Evolutionary conservation across 2,888 invertebrate species (phyloP), one percentile per base, ranked within the genome.

Genomic region (Onthophagus sagittarius): DNA sequence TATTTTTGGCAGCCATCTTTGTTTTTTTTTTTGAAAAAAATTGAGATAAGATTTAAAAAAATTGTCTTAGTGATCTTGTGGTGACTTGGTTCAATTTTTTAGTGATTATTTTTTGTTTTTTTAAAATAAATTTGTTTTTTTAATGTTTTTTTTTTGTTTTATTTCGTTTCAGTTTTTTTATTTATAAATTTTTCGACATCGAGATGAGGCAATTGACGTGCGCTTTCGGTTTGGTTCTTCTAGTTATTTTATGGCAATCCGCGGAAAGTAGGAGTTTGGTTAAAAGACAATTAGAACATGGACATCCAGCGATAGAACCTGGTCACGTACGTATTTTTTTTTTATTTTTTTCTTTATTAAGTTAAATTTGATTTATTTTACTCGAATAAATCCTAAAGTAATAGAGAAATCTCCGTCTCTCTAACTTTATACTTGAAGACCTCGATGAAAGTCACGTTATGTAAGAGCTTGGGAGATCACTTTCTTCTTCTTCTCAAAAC

Each of bases 171-270:
- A 14, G 70, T 70, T 31, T 63, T 31, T 62, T 70, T 70, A 33
- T 73, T 31, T 70, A 70, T 13, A 2, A 53, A 32, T 70, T 69
- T 72, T 5, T 69, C 13, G 67, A 14, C 71, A 74, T 72, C 65
- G 70, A 79, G 76, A 85, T 85, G 85, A 82, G 77, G 78, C 81
- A 81, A 75, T 76, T 80, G 77, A 73, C 80, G 71, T 80, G 80
- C 78, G 78, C 78, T 71, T 76, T 80, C 23, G 79, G 79, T 71
- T 71, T 83, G 64, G 75, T 82, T 67, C 80, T 81, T 75, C 75
- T 84, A 72, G 76, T 79, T 70, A 77, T 79, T 70, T 75, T 83
- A 69, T 79, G 79, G 73, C 77, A 77, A 67, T 74, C 78, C 53
- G 79, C 79, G 31, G 82, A 83, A 78, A 78, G 81, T 74, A 83